These are phyloP conservation scores for Cosmia pyralina DNA, from an alignment of 2,888 invertebrate species.

Conservation along the genomic window DNA sequence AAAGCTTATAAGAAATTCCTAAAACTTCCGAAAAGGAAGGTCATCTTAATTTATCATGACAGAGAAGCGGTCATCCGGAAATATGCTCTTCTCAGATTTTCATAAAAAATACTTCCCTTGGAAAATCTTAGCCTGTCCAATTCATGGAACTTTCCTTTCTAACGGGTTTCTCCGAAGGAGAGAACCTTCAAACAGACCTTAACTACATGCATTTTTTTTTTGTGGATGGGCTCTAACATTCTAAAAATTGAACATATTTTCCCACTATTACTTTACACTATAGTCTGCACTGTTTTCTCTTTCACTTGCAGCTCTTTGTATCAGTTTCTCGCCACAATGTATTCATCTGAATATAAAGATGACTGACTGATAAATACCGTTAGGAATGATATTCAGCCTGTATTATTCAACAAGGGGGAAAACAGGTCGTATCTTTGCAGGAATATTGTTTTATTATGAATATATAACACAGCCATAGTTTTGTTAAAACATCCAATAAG, in stretches of 20 bases:
- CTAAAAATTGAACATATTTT: slow-evolving; percentile 7
- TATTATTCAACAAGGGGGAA: slow-evolving; percentile 36
- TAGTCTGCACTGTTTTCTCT: slow-evolving; percentile 1
- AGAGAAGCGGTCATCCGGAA: neutral
- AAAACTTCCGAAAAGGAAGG: neutral
- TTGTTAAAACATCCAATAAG: slow-evolving; percentile 57
- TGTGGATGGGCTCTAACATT: too few relatives aligned
- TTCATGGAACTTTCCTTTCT: neutral
- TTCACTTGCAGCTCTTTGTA: slow-evolving; percentile 24
- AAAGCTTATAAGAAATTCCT: neutral
- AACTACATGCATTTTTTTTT: too few relatives aligned
- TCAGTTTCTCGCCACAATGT: slow-evolving; percentile 24
- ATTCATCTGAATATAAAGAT: slow-evolving; percentile 30
- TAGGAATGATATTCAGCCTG: slow-evolving; percentile 20
- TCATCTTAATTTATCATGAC: neutral
- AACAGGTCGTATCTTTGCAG: slow-evolving; percentile 21
- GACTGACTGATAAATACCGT: slow-evolving; percentile 20
- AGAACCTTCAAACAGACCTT: neutral
- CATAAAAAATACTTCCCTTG: neutral
- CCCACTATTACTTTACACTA: neutral
- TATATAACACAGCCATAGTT: slow-evolving; percentile 60
- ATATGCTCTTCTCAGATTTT: neutral
- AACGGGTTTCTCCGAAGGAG: slow-evolving; percentile 2
- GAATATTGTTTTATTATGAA: slow-evolving; percentile 41
- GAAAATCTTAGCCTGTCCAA: neutral